Percentiles rank a stretch among this genome's conserved stretches.
Evolutionary conservation across 1,140 invertebrate genomes (phyloP).

Genomic region (Hermatobates lingyangjiaoensis): DNA sequence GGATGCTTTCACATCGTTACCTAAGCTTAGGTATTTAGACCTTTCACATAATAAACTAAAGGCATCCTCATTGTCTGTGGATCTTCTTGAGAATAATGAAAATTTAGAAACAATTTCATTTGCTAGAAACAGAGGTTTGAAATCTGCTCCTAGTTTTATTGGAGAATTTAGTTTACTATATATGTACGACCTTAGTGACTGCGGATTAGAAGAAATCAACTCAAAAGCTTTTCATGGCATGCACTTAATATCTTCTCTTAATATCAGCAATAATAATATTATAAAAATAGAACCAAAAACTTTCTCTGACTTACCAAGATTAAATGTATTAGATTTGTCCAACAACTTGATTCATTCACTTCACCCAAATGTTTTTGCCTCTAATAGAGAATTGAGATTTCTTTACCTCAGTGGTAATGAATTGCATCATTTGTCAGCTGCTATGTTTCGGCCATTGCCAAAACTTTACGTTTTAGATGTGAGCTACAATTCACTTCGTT

Average conservation of each 20-base stretch:
- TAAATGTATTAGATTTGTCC: not conserved
- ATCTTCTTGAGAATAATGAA: not conserved
- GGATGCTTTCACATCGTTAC: not conserved
- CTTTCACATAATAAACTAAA: not conserved
- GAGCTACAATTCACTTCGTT: not conserved
- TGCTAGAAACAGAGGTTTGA: not conserved
- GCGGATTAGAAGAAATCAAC: not conserved
- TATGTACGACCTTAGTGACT: not conserved
- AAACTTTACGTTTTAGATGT: not conserved
- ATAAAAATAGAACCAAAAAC: not conserved
- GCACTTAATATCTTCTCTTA: not conserved
- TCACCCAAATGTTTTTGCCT: not conserved
- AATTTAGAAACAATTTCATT: not conserved
- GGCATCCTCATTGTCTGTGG: not conserved
- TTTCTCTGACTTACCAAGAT: not conserved
- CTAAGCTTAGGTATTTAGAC: not conserved
- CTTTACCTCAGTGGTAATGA: not conserved
- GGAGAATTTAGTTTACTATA: not conserved
- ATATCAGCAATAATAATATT: not conserved
- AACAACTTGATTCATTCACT: not conserved
- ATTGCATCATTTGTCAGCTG: not conserved
- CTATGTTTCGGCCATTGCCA: not conserved
- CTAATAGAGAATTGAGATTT: not conserved
- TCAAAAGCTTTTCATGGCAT: not conserved
- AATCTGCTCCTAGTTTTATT: not conserved